Evolutionary conservation across 2,797 vertebrate species (phyloP), one percentile per base, ranked within the genome.

Genomic region (Pseudomugil gertrudae): DNA sequence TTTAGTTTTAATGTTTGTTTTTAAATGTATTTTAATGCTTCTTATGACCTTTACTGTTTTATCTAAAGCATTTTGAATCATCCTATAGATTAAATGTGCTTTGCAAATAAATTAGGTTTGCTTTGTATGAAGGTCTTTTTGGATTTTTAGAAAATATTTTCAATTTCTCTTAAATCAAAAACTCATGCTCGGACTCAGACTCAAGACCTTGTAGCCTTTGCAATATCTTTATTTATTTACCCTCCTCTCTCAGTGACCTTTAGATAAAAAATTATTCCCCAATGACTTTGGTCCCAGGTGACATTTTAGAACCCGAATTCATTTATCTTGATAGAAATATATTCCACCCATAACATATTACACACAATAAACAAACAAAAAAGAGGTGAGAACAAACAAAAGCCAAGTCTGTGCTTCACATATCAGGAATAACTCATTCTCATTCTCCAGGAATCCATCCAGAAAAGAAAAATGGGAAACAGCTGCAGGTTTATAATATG

Each of bases 171-270:
- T 43, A 57, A 66, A 63, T 69, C 13, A 76, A 83, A 71, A 27
- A 33, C n/a, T 45, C 30, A 17, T 54, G 15, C 1, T 19, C 57
- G 66, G 13, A 59, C 60, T 72, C 45, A 32, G 26, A 69, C 61
- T 26, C 57, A 24, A 78, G 67, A 68, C 66, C 74, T 72, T 69
- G 56, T 80, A 78, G 81, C 74, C 81, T 88, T 88, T 88, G 65
- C 53, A 78, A 80, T 63, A 70, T 72, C 76, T 63, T 62, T 80
- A 63, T 81, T 63, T 78, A 69, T 78, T 74, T 30, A 47, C 26
- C 60, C 67, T 74, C 26, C 56, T 72, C 63, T 47, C 38, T 66
- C 66, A 33, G 21, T 70, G 75, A 86, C 86, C 85, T 89, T 89
- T 86, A 76, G 17, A 63, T 32, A 77, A 87, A 76, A 78, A 79